phyloP scores from a whole-genome alignment of 2,113 vertebrate genomes.

The Semnornis frantzii region DNA sequence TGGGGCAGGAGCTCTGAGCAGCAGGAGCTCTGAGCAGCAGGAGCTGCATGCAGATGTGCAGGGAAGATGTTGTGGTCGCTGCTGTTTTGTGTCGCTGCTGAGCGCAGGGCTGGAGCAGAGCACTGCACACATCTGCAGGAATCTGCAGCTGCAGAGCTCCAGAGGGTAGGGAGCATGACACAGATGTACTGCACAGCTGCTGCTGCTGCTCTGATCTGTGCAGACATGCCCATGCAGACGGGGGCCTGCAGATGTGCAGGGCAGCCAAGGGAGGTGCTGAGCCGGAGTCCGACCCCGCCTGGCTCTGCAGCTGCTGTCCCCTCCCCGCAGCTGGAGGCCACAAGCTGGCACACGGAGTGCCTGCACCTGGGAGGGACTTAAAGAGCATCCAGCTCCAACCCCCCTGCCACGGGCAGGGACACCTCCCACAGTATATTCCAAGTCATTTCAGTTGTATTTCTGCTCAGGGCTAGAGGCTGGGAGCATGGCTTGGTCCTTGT shows the following conservation, averaged over 20 bases:
- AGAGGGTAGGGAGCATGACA: neutral
- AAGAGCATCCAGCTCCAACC: too few species aligned
- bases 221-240: neutral
- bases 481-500: neutral
- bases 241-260: neutral
- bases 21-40: neutral
- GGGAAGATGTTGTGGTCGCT: too few species aligned
- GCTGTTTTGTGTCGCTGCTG: neutral
- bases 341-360: neutral
- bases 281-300: constrained; percentile 34
- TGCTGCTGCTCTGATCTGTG: too few species aligned
- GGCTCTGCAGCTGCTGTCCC: neutral
- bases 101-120: neutral
- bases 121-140: constrained; percentile 45
- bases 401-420: too few species aligned
- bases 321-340: neutral
- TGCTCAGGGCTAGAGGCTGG: neutral
- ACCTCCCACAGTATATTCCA: neutral
- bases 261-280: constrained; percentile 24
- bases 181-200: too few species aligned
- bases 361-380: too few species aligned
- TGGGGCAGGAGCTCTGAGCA: neutral
- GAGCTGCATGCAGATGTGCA: neutral
- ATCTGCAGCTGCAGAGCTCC: constrained; percentile 54
- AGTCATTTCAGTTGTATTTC: neutral